Base-by-base conservation (phyloP, 1,140 invertebrate genomes). In the Heterodera carotae region DNA sequence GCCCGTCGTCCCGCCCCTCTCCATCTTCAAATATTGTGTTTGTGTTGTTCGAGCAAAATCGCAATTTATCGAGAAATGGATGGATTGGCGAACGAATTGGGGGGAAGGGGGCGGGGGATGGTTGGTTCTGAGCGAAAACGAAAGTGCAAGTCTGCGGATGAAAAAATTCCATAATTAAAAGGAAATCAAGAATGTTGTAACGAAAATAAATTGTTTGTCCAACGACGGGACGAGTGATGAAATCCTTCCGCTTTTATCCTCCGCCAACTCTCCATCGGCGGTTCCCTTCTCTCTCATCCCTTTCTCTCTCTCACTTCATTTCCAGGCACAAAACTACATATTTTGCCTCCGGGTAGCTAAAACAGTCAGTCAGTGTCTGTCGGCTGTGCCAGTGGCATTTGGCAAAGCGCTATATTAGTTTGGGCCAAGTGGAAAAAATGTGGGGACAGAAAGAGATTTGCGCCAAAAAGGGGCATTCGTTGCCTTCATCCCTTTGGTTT, bases 1-100 rank as follows among this genome's bases (percentile, higher is more conserved):
- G n/a, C n/a, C n/a, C n/a, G n/a, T n/a, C n/a, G n/a, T n/a, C n/a
- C n/a, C n/a, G 8, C 60, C n/a, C n/a, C 60, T 18, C n/a, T 62
- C 60, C 60, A 62, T 8, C 29, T 62, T 66, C 29, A 66, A 66
- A 31, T 66, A 31, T 66, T 66, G 10, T 34, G 27, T 66, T 66
- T 66, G 27, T 66, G 33, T 66, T 66, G 62, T 56, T 56, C 48
- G 48, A 56, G 15, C 48, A 66, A 66, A 31, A 29, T 66, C 62
- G 62, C 62, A 66, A 34, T 31, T 34, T 15, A 12, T 22, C 7
- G 25, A 18, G 59, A 18, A 25, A n/a, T 62, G 59, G 29, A 25
- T 62, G 59, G 36, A 53, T 53, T 8, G 48, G 4, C 48, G 48
- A 22, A 22, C 12, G 48, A 53, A 39, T 6, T 53, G 48, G 1